Conservation (phyloP, 2,888 invertebrate genomes). For the Harpagoxenus sublaevis region DNA sequence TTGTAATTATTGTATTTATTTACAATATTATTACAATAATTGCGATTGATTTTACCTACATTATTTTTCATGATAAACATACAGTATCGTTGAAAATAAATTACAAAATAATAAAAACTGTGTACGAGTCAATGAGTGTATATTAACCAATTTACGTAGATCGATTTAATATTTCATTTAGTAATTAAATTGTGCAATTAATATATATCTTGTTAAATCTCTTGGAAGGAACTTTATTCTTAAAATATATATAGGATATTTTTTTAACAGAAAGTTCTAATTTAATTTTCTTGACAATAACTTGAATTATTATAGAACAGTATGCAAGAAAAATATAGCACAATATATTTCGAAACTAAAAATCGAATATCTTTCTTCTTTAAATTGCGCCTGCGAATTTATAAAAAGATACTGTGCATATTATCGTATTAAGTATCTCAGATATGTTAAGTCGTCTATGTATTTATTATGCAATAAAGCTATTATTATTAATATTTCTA, state of each 20-base stretch:
- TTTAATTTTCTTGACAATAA: neutral
- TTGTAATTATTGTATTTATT: neutral
- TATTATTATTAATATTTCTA: neutral
- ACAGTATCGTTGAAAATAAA: neutral
- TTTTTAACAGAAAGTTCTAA: neutral
- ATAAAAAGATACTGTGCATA: neutral
- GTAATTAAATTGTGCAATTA: neutral
- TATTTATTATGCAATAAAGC: neutral
- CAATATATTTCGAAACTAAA: neutral
- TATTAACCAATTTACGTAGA: neutral
- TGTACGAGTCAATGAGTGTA: no score
- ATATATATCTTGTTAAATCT: neutral
- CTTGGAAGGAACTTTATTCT: neutral
- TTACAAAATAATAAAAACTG: neutral
- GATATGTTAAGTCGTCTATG: neutral
- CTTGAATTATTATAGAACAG: neutral
- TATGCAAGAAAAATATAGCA: neutral
- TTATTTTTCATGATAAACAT: neutral
- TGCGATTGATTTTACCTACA: neutral
- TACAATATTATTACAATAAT: neutral
- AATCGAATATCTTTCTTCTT: neutral
- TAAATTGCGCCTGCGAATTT: neutral
- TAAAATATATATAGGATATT: neutral
- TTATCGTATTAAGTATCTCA: conserved; percentile 25
- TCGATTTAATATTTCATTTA: neutral